A percentile compares a stretch with the other conserved stretches of the same genome.
These are phyloP conservation scores for Ascaphus truei DNA, from an alignment of 2,113 vertebrate species.

Conservation along the genomic window DNA sequence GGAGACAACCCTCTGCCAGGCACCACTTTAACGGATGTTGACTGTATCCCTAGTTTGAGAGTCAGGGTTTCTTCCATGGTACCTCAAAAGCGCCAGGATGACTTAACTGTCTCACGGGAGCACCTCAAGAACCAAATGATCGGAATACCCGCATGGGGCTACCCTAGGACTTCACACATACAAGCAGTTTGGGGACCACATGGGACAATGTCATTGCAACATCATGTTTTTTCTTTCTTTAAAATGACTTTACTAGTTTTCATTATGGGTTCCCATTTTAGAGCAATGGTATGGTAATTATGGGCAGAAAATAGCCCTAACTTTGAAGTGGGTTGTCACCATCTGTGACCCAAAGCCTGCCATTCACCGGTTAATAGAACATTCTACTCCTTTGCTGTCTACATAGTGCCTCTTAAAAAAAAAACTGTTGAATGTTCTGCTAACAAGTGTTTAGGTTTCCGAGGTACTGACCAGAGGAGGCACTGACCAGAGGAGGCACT, in stretches of 20 bases:
- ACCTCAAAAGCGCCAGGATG: background rate
- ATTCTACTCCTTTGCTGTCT: no score
- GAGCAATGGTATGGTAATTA: background rate
- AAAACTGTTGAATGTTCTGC: no score
- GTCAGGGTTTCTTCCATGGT: no score
- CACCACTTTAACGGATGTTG: no score
- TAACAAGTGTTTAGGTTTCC: background rate
- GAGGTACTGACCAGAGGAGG: slow-evolving; percentile 7
- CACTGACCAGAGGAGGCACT: background rate
- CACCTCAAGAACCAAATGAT: background rate
- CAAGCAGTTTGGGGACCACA: background rate
- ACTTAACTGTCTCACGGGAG: background rate
- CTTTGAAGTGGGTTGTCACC: background rate
- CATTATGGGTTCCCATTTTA: background rate
- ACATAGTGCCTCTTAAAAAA: no score
- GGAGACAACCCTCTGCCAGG: no score
- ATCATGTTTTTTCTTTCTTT: background rate
- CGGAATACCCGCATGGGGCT: background rate
- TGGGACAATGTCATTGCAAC: background rate
- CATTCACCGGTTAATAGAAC: no score
- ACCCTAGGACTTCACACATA: background rate
- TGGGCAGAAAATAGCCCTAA: background rate
- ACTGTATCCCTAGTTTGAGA: no score
- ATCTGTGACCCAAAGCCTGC: background rate
- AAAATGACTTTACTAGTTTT: background rate